Conservation (phyloP, 1,140 invertebrate species). For the Nasonia giraulti region DNA sequence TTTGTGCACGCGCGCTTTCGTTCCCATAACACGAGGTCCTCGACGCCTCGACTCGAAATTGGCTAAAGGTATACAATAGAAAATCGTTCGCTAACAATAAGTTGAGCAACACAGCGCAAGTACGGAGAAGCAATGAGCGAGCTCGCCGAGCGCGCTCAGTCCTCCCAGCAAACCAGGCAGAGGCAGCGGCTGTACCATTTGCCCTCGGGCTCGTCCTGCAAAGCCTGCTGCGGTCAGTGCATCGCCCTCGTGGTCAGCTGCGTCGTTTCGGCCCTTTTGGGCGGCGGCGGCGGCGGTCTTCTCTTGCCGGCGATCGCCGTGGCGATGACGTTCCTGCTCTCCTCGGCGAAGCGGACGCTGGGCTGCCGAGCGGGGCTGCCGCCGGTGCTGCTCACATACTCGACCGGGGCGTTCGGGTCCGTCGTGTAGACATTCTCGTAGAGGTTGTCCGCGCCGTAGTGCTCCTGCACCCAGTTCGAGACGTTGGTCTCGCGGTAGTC, state of each 20-base stretch:
- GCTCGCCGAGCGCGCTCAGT: constrained; percentile 54
- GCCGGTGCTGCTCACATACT: constrained; percentile 63
- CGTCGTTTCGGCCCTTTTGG: constrained; percentile 86
- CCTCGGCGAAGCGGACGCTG: constrained; percentile 64
- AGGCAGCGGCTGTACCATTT: constrained; percentile 69
- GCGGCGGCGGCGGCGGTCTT: constrained; percentile 84
- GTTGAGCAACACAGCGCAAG: background rate
- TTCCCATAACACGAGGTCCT: background rate
- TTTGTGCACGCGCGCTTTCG: background rate
- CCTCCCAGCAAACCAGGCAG: constrained; percentile 67
- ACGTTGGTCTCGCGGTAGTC: constrained; percentile 89
- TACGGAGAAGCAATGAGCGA: background rate
- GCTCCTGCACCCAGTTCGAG: constrained; percentile 92
- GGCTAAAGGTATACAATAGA: constrained; percentile 41
- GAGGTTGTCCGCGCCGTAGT: constrained; percentile 82
- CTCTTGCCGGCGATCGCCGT: constrained; percentile 73
- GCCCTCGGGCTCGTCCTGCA: constrained; percentile 64
- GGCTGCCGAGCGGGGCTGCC: constrained; percentile 67
- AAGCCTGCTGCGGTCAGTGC: constrained; percentile 74
- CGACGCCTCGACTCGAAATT: background rate
- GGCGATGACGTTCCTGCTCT: constrained; percentile 65
- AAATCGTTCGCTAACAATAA: background rate
- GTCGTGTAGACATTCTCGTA: constrained; percentile 78
- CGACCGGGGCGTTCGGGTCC: constrained; percentile 68
- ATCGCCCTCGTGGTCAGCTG: constrained; percentile 77